Conservation (phyloP, 1,140 invertebrate genomes). For the Drosophila lacteicornis region DNA sequence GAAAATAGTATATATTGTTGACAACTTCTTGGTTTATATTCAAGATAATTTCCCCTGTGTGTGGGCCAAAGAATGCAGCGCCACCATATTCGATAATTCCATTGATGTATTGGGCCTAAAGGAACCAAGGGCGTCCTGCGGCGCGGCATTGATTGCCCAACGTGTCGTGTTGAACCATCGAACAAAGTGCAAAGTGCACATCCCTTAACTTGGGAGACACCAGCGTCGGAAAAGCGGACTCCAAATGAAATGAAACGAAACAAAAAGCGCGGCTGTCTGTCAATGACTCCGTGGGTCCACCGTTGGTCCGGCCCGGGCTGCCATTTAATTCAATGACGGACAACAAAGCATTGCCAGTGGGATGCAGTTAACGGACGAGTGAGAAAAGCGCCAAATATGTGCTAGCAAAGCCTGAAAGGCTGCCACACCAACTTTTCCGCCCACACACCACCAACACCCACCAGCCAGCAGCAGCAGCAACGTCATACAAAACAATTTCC, state of each 20-base stretch:
- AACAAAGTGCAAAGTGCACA: slow-evolving; percentile 35
- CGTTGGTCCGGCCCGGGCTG: slow-evolving; percentile 43
- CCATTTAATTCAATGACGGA: slow-evolving; percentile 80
- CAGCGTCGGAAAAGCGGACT: slow-evolving; percentile 7
- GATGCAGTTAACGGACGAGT: slow-evolving; percentile 54
- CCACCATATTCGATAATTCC: slow-evolving; percentile 19
- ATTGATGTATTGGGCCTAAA: slow-evolving; percentile 27
- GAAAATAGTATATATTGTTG: too few species aligned
- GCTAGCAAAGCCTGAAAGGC: slow-evolving; percentile 39
- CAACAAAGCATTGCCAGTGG: slow-evolving; percentile 72
- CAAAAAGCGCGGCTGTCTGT: slow-evolving; percentile 30
- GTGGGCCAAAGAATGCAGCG: too few species aligned
- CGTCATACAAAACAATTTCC: slow-evolving; percentile 78
- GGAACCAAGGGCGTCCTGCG: slow-evolving; percentile 3
- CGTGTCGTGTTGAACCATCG: slow-evolving; percentile 36
- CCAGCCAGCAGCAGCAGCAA: slow-evolving; percentile 12
- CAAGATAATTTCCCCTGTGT: neutral
- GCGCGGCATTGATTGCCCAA: slow-evolving; percentile 21
- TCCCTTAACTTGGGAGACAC: slow-evolving; percentile 3
- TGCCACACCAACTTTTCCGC: neutral
- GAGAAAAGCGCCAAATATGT: slow-evolving; percentile 47
- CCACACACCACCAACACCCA: slow-evolving; percentile 1
- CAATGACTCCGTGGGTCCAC: slow-evolving; percentile 12
- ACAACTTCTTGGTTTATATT: neutral
- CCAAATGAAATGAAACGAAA: slow-evolving; percentile 16